A percentile compares a stretch with the other conserved stretches of the same genome.
Conservation (phyloP, 2,888 invertebrate genomes). For the Halictus ligatus region DNA sequence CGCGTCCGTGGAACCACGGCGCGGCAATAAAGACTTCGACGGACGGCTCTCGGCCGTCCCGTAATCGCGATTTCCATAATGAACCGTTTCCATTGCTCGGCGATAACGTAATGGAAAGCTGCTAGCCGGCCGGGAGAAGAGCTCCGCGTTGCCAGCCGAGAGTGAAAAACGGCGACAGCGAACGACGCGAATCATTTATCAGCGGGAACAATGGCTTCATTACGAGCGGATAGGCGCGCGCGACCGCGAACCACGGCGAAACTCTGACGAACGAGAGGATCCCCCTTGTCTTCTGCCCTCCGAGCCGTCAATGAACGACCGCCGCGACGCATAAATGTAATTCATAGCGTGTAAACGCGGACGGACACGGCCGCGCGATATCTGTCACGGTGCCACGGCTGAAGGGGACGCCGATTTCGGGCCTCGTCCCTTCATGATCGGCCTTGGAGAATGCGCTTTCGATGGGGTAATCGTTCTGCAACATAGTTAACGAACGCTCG, state of each 20-base stretch:
- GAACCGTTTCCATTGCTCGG: conserved; percentile 26
- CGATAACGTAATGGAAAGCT: conserved; percentile 30
- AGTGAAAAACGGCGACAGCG: conserved; percentile 21
- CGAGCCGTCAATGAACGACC: conserved; percentile 37
- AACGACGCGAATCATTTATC: conserved; percentile 35
- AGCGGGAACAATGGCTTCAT: conserved; percentile 48
- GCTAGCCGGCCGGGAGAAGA: neutral
- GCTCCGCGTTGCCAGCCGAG: neutral
- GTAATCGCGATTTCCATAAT: conserved; percentile 44
- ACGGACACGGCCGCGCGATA: conserved; percentile 33
- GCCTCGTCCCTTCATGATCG: too few relatives aligned
- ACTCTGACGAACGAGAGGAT: conserved; percentile 29
- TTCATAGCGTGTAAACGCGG: conserved; percentile 25
- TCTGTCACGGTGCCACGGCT: neutral
- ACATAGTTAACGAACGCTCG: too few relatives aligned
- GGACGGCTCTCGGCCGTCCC: conserved; percentile 18
- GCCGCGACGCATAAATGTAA: conserved; percentile 36
- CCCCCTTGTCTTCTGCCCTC: neutral
- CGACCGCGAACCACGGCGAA: neutral
- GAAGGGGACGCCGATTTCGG: too few relatives aligned
- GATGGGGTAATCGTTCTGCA: too few relatives aligned
- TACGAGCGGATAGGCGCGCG: conserved; percentile 5
- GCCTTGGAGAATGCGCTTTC: too few relatives aligned
- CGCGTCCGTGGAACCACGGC: conserved; percentile 8
- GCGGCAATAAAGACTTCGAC: conserved; percentile 41